These are phyloP conservation scores for Phyllotis vaccarum DNA, from an alignment of 2,797 vertebrate species.

Conservation along the genomic window DNA sequence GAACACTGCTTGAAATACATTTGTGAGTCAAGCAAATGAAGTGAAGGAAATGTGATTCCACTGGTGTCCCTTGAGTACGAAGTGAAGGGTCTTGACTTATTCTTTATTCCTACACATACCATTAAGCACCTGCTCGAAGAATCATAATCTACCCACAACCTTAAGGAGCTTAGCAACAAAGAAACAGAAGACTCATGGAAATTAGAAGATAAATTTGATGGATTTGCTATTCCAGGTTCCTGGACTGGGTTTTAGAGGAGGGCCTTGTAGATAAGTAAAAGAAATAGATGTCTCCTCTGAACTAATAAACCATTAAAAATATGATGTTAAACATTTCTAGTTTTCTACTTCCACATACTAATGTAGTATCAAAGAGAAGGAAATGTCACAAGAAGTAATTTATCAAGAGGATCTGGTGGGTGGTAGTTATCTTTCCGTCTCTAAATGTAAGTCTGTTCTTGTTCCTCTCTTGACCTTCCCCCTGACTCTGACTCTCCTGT, in stretches of 20 bases:
- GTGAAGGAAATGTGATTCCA: background rate
- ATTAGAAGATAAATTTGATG: background rate
- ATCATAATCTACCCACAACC: background rate
- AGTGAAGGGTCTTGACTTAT: background rate
- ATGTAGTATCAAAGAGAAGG: background rate
- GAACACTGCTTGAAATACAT: constrained; percentile 4
- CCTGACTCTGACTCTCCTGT: background rate
- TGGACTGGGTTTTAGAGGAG: background rate
- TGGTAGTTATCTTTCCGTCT: background rate
- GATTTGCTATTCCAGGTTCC: background rate
- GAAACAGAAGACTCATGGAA: background rate
- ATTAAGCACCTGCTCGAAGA: constrained; percentile 13
- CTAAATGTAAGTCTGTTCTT: background rate
- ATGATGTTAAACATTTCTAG: background rate
- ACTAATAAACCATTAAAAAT: background rate
- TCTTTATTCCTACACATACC: background rate
- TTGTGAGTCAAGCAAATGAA: background rate
- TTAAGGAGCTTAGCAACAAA: background rate
- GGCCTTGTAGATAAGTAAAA: background rate
- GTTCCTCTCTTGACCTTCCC: background rate
- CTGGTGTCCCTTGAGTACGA: background rate
- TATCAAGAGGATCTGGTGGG: background rate
- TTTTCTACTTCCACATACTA: background rate
- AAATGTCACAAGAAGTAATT: background rate
- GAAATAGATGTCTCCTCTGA: background rate